Conservation (phyloP, 92 coral and sea anemone genomes). For the Palythoa heliodiscus region DNA sequence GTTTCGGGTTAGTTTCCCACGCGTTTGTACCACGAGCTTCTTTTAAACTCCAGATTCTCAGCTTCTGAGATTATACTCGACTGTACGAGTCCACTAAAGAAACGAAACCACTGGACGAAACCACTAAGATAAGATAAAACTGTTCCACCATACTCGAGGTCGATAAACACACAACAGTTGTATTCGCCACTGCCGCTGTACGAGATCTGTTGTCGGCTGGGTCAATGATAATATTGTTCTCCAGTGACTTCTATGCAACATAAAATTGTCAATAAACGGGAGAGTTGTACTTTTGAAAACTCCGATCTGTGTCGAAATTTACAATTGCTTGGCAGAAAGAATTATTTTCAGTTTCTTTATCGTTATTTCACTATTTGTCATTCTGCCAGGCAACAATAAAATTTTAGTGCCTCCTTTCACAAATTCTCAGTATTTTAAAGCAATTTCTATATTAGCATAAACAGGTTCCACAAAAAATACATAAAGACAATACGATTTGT, state of each 20-base stretch:
- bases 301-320: not conserved
- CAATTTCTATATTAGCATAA: constrained; percentile 1
- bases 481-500: constrained; percentile 30
- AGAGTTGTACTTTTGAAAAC: not conserved
- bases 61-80: not conserved
- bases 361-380: not conserved
- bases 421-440: not conserved
- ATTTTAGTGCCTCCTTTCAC: not conserved
- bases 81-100: too few relatives aligned
- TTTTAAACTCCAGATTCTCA: not conserved
- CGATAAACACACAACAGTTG: not conserved
- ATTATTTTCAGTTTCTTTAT: not conserved
- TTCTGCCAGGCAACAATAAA: not conserved
- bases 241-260: constrained; percentile 16
- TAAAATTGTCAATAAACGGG: constrained; percentile 1
- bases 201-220: not conserved
- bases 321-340: not conserved
- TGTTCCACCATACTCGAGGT: not conserved
- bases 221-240: constrained; percentile 10
- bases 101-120: too few relatives aligned
- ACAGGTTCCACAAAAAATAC: constrained; percentile 4
- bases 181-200: not conserved
- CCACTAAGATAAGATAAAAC: not conserved
- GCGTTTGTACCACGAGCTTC: not conserved
- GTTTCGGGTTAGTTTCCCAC: not conserved